phyloP scores from a whole-genome alignment of 37 sponge, comb jelly and placozoan species.

The Axinella damicornis region DNA sequence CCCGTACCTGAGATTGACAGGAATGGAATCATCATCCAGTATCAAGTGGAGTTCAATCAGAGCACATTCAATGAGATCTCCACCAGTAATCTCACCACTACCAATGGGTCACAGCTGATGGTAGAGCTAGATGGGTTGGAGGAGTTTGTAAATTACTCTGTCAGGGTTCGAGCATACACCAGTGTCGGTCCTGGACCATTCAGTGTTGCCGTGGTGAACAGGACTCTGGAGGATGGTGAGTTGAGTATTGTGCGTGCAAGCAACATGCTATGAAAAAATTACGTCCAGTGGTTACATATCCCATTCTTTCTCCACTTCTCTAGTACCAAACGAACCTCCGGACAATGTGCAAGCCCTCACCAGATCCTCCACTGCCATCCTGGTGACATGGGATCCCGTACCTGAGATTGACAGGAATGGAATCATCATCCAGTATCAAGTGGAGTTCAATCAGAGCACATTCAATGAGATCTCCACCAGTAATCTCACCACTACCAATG shows the following conservation, averaged over 20 bases:
- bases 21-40: slow-evolving; percentile 12
- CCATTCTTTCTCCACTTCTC: neutral
- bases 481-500: neutral
- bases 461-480: neutral
- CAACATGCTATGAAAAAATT: too few species aligned
- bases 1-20: slow-evolving; percentile 1
- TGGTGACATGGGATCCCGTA: slow-evolving; percentile 3
- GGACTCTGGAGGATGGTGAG: slow-evolving; percentile 26
- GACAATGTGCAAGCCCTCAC: neutral
- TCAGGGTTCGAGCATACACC: slow-evolving; percentile 21
- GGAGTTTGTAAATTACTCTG: slow-evolving; percentile 24
- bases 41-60: neutral
- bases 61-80: too few species aligned
- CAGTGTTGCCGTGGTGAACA: neutral
- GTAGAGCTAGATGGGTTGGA: neutral
- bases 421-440: slow-evolving; percentile 21
- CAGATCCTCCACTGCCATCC: slow-evolving; percentile 4
- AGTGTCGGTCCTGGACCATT: slow-evolving; percentile 23
- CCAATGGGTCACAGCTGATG: too few species aligned
- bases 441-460: neutral
- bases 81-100: too few species aligned
- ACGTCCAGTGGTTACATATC: too few species aligned
- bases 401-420: slow-evolving; percentile 17
- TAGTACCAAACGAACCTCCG: slow-evolving; percentile 38
- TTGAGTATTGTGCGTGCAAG: neutral